phyloP scores from a whole-genome alignment of 1,140 invertebrate species.

The Aethina tumida region DNA sequence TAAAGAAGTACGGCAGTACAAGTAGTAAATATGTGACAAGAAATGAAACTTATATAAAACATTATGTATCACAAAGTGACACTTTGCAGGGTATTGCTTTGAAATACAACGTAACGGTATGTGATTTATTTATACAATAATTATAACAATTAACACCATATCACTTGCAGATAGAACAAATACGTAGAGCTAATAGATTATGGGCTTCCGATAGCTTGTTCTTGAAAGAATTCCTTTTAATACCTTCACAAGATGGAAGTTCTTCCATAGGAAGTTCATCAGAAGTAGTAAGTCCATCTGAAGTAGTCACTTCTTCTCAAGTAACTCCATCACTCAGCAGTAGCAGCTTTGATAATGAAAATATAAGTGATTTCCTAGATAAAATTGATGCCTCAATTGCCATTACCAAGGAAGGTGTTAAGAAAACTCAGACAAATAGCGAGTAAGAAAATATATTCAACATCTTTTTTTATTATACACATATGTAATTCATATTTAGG shows the following conservation, averaged over 20 bases:
- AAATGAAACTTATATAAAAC: conserved; percentile 65
- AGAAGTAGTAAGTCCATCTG: conserved; percentile 9
- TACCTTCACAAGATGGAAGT: conserved; percentile 55
- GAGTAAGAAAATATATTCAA: conserved; percentile 49
- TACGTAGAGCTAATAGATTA: conserved; percentile 74
- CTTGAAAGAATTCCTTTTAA: conserved; percentile 68
- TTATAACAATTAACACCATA: conserved; percentile 6
- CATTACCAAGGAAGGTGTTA: conserved; percentile 73
- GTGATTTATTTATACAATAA: conserved; percentile 9
- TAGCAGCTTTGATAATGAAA: conserved; percentile 45
- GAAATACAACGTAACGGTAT: conserved; percentile 85
- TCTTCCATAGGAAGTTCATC: conserved; percentile 5
- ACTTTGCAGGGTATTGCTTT: conserved; percentile 88
- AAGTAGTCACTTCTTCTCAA: conserved; percentile 14
- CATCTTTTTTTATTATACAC: neutral
- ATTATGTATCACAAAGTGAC: conserved; percentile 67
- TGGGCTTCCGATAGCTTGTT: conserved; percentile 86
- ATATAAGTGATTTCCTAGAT: conserved; percentile 70
- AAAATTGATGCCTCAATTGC: conserved; percentile 82
- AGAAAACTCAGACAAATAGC: conserved; percentile 63
- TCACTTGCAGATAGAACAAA: conserved; percentile 70
- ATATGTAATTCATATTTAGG: conserved; percentile 16
- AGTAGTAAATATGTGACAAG: conserved; percentile 47
- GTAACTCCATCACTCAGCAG: conserved; percentile 5
- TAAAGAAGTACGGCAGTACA: conserved; percentile 85